phyloP scores from a whole-genome alignment of 2,113 vertebrate genomes.

The Neolamprologus caudopunctatus region DNA sequence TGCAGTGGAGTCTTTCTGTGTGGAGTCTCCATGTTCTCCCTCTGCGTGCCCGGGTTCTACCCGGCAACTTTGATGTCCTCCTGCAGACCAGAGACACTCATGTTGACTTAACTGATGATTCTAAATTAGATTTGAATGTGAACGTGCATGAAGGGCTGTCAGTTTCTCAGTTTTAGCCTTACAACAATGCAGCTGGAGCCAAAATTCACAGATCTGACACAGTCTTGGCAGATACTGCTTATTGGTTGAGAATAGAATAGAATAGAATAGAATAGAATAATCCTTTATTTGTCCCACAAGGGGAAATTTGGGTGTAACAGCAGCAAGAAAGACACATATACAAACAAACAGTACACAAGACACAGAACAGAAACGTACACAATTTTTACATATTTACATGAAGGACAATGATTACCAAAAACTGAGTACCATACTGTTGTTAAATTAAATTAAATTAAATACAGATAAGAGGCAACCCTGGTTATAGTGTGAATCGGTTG shows the following conservation, averaged over 20 bases:
- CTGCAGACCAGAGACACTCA: background rate
- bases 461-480: background rate
- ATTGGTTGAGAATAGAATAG: background rate
- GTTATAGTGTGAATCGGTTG: background rate
- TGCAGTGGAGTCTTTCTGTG: background rate
- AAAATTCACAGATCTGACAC: background rate
- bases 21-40: background rate
- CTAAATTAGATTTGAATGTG: background rate
- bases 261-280: background rate
- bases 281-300: no score
- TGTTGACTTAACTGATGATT: background rate
- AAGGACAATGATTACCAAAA: no score
- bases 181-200: rapidly evolving
- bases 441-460: background rate
- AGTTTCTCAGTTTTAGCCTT: background rate
- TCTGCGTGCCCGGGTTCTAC: background rate
- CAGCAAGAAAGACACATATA: no score
- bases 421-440: rapidly evolving
- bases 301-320: no score
- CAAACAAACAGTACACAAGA: no score
- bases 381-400: no score
- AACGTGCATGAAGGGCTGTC: background rate
- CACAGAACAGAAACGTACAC: no score
- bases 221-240: background rate
- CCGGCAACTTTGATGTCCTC: background rate